phyloP scores from a whole-genome alignment of 2,797 vertebrate species.

The Pyrrhura leucotis region DNA sequence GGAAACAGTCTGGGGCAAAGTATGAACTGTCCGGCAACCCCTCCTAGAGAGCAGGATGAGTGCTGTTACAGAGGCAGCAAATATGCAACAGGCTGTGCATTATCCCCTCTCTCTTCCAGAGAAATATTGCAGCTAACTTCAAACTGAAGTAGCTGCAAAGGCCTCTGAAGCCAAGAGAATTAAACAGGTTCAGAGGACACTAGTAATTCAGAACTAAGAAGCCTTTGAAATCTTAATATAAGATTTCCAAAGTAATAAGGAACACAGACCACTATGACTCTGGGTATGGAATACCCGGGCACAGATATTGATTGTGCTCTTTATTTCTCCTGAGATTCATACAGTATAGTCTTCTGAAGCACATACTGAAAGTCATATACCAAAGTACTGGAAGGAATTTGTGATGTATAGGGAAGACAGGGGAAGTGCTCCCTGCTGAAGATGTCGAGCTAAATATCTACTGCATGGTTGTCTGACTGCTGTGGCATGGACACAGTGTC shows the following conservation, averaged over 20 bases:
- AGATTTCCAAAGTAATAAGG: not conserved
- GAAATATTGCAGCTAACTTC: not conserved
- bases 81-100: not conserved
- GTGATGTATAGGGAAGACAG: not conserved
- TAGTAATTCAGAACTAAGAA: not conserved
- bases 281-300: not conserved
- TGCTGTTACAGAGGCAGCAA: not conserved
- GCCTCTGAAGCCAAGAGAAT: not conserved
- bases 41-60: slow-evolving; percentile 37
- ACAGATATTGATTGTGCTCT: not conserved
- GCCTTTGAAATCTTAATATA: not conserved
- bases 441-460: not conserved
- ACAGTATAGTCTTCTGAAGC: not conserved
- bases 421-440: not conserved
- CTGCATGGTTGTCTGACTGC: not conserved
- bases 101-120: not conserved
- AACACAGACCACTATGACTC: not conserved
- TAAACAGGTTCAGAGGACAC: not conserved
- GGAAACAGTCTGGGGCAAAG: slow-evolving; percentile 84
- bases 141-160: not conserved
- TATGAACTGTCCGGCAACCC: slow-evolving; percentile 74
- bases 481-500: not conserved
- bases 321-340: not conserved
- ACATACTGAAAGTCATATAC: not conserved
- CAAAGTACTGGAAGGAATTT: not conserved